Evolutionary conservation across 2,888 invertebrate species (phyloP).

Genomic region (Pandemis cinnamomeana): DNA sequence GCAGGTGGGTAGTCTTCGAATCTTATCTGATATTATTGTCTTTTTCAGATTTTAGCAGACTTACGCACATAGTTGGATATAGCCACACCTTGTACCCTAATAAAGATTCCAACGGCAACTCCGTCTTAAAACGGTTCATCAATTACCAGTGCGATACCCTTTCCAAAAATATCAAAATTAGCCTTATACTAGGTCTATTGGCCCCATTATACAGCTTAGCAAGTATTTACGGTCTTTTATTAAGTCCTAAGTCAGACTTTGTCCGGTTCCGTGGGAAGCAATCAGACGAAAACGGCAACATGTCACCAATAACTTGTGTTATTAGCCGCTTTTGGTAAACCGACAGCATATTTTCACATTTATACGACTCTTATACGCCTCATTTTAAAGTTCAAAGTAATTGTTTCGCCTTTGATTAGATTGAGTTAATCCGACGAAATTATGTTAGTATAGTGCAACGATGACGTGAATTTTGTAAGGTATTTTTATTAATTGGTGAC

Average conservation of each 20-base stretch:
- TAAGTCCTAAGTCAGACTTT: slow-evolving; percentile 24
- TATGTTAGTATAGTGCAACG: slow-evolving; percentile 13
- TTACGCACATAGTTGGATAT: no score
- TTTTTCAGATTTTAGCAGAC: no score
- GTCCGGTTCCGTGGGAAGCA: slow-evolving; percentile 19
- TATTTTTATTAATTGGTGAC: background rate
- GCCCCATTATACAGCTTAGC: slow-evolving; percentile 19
- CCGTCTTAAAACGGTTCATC: background rate
- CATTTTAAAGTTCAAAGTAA: slow-evolving; percentile 12
- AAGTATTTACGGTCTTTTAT: slow-evolving; percentile 25
- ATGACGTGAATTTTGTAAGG: slow-evolving; percentile 13
- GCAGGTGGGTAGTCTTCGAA: no score
- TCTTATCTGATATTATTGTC: no score
- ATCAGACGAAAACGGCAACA: slow-evolving; percentile 31
- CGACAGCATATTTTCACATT: slow-evolving; percentile 25
- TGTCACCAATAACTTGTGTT: slow-evolving; percentile 36
- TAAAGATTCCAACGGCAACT: background rate
- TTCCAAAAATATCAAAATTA: slow-evolving; percentile 24
- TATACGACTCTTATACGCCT: slow-evolving; percentile 11
- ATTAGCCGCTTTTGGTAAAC: slow-evolving; percentile 32
- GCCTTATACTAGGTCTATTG: slow-evolving; percentile 7
- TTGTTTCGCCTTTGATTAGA: slow-evolving; percentile 3
- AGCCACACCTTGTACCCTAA: background rate
- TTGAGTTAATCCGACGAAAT: slow-evolving; percentile 19
- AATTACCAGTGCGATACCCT: slow-evolving; percentile 6